phyloP scores from a whole-genome alignment of 2,888 invertebrate species.

The Vanessa cardui region DNA sequence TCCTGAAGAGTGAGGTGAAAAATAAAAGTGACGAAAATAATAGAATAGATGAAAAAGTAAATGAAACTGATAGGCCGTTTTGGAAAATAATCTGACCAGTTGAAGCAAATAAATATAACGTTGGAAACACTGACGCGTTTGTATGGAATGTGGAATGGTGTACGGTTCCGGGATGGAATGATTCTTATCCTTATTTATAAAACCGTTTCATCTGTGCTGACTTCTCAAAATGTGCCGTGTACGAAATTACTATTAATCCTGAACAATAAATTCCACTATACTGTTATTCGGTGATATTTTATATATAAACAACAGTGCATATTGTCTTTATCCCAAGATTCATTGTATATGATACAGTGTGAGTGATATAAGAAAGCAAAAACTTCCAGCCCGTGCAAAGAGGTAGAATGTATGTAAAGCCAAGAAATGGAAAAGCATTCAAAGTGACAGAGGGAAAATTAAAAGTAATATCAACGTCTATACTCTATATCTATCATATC shows the following conservation, averaged over 20 bases:
- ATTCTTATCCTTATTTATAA: conserved; percentile 31
- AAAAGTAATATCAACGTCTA: conserved; percentile 62
- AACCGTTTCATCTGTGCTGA: conserved; percentile 51
- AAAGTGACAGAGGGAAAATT: conserved; percentile 66
- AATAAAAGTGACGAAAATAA: conserved; percentile 56
- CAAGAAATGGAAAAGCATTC: conserved; percentile 79
- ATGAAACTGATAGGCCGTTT: conserved; percentile 83
- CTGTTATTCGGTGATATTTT: conserved; percentile 61
- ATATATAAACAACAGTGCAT: conserved; percentile 67
- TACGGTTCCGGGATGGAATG: conserved; percentile 53
- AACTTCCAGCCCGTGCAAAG: conserved; percentile 79
- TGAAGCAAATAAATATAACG: conserved; percentile 75
- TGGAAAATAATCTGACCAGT: conserved; percentile 78
- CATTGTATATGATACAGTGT: conserved; percentile 76
- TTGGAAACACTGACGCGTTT: conserved; percentile 65
- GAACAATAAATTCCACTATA: conserved; percentile 59
- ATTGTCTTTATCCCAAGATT: conserved; percentile 66
- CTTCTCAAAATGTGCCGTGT: conserved; percentile 64
- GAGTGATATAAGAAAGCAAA: conserved; percentile 76
- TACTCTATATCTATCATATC: conserved; percentile 54
- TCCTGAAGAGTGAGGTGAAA: conserved; percentile 68
- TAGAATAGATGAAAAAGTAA: conserved; percentile 66
- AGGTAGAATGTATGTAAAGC: conserved; percentile 79
- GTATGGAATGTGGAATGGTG: conserved; percentile 65
- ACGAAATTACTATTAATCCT: conserved; percentile 43